Evolutionary conservation across 2,797 vertebrate genomes (phyloP), one percentile per base, ranked within the genome.

Genomic region (Phoeniculus purpureus): DNA sequence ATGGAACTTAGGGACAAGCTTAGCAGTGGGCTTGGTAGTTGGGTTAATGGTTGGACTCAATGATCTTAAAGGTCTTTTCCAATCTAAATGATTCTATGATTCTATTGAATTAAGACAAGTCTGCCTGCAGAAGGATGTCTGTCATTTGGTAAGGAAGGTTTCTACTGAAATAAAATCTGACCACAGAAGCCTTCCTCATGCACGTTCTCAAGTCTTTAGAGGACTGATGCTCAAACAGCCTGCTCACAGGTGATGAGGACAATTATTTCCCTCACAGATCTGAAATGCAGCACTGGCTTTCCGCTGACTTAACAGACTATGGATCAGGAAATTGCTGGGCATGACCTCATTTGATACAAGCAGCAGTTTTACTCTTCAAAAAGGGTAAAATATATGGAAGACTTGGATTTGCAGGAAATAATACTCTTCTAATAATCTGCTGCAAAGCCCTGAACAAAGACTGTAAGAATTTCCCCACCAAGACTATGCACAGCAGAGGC

Each of bases 271-370:
- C 68, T 54, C 86, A 80, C 83, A 82, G 86, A 85, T 74, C 55
- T 70, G 62, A 60, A 78, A 86, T 45, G 72, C 12, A 92, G 83
- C 10, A 34, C 7, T 62, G 48, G 34, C 16, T 90, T 92, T 95
- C 79, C 90, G 88, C 86, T 96, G 91, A 95, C 81, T 92, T 87
- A 71, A 82, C 73, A 90, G 73, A 75, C 50, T 81, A 78, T 47
- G 79, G 77, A 85, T 92, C 73, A 95, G 94, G 90, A 94, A 95
- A 93, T 94, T 91, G 70, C 78, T 90, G 86, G 84, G 7, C 81
- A 90, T 20, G 86, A 94, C 94, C 92, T 91, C 91, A 92, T 90
- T 90, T 85, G 81, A 60, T 66, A 81, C 7, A 17, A 87, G 78
- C 81, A 88, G 65, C 74, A 77, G 43, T 82, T 95, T 90, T 82